A percentile compares a stretch with the other conserved stretches of the same genome.
Conservation (phyloP, 2,797 vertebrate species). For the Notolabrus celidotus region DNA sequence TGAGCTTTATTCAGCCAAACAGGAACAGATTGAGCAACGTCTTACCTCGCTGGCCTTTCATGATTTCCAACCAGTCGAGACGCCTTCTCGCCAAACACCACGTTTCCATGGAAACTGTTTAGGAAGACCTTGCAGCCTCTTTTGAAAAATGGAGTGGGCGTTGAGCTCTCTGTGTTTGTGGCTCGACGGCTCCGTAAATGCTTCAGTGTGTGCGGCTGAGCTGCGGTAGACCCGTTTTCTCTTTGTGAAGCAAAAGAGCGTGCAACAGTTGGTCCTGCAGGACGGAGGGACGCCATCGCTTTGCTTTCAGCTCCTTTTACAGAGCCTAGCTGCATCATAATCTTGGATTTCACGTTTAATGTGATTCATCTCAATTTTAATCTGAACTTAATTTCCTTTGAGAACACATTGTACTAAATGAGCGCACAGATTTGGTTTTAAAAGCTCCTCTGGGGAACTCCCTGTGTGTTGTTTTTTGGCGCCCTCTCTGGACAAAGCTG, state of each 20-base stretch:
- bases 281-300: conserved; percentile 36
- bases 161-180: conserved; percentile 40
- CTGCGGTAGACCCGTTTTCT: conserved; percentile 22
- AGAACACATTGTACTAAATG: background rate
- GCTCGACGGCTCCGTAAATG: conserved; percentile 45
- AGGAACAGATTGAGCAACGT: conserved; percentile 50
- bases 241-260: conserved; percentile 28
- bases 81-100: conserved; percentile 29
- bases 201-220: conserved; percentile 38
- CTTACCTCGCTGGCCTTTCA: conserved; percentile 56
- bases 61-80: conserved; percentile 48
- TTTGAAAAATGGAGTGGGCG: conserved; percentile 69
- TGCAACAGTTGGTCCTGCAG: conserved; percentile 8
- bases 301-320: conserved; percentile 5
- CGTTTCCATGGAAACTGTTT: conserved; percentile 78
- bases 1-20: conserved; percentile 25
- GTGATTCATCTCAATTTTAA: background rate
- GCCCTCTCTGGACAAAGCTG: too few relatives aligned
- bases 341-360: background rate
- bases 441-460: too few relatives aligned
- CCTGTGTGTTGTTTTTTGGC: too few relatives aligned
- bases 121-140: conserved; percentile 67
- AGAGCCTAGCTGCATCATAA: background rate
- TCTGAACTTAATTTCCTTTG: background rate
- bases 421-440: too few relatives aligned